phyloP scores from a whole-genome alignment of 2,888 invertebrate genomes.

The Lumbricus terrestris region DNA sequence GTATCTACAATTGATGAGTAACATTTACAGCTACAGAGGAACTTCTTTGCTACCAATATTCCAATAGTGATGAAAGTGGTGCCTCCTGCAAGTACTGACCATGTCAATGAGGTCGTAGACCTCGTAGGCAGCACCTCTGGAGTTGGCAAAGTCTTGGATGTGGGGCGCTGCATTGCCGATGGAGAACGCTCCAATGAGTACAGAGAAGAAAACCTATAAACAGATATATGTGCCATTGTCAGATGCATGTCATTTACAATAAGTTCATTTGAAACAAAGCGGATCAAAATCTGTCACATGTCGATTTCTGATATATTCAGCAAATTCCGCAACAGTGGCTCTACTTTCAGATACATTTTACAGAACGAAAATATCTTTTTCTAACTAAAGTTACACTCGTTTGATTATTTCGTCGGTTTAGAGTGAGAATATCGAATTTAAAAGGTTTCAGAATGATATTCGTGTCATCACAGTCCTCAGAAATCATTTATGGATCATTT shows the following conservation, averaged over 20 bases:
- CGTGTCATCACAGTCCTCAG: too few species aligned
- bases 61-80: not conserved
- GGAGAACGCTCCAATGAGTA: conserved; percentile 56
- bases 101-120: conserved; percentile 75
- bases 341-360: too few species aligned
- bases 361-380: too few species aligned
- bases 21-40: not conserved
- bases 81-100: conserved; percentile 42
- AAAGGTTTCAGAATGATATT: too few species aligned
- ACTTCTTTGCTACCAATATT: not conserved
- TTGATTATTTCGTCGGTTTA: too few species aligned
- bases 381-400: too few species aligned
- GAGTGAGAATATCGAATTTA: too few species aligned
- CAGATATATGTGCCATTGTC: not conserved
- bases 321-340: too few species aligned
- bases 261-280: too few species aligned
- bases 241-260: not conserved
- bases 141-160: conserved; percentile 47
- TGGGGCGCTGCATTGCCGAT: conserved; percentile 54
- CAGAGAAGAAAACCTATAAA: conserved; percentile 73
- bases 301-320: too few species aligned
- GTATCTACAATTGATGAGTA: not conserved
- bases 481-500: too few species aligned
- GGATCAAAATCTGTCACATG: too few species aligned
- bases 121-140: conserved; percentile 65